These are phyloP conservation scores for Ennomos erosarius DNA, from an alignment of 2,888 invertebrate genomes.

Conservation along the genomic window DNA sequence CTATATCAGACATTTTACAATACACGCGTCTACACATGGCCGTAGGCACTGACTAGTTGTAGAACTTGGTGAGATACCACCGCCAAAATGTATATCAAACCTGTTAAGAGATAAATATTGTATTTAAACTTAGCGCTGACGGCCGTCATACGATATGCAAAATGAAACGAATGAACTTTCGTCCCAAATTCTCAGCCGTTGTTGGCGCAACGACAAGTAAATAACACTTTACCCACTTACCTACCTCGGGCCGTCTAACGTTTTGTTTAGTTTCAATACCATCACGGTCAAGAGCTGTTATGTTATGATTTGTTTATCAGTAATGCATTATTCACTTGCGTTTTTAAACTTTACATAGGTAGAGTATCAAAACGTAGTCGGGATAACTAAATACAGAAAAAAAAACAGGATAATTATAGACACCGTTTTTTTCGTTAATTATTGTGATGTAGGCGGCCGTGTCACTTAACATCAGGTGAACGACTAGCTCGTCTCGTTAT, in stretches of 20 bases:
- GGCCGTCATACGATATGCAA: constrained; percentile 46
- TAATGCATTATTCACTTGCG: too few relatives aligned
- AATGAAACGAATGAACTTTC: constrained; percentile 43
- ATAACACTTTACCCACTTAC: constrained; percentile 35
- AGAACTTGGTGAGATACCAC: too few relatives aligned
- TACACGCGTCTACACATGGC: background rate
- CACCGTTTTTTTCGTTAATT: too few relatives aligned
- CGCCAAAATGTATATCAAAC: constrained; percentile 9
- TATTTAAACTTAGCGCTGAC: constrained; percentile 21
- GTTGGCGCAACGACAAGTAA: constrained; percentile 46
- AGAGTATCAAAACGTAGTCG: too few relatives aligned
- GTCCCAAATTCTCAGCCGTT: constrained; percentile 50
- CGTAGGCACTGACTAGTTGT: too few relatives aligned
- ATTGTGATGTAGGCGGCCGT: too few relatives aligned
- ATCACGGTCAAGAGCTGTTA: background rate
- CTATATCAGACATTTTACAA: background rate
- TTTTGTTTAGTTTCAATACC: constrained; percentile 5
- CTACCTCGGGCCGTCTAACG: constrained; percentile 1
- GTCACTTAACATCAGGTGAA: too few relatives aligned
- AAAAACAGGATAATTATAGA: too few relatives aligned
- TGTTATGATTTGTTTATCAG: too few relatives aligned
- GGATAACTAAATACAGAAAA: too few relatives aligned
- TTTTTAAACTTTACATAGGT: too few relatives aligned
- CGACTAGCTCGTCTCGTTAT: too few relatives aligned
- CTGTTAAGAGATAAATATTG: constrained; percentile 24